phyloP scores from a whole-genome alignment of 1,140 invertebrate genomes.

The Tyrophagus putrescentiae region DNA sequence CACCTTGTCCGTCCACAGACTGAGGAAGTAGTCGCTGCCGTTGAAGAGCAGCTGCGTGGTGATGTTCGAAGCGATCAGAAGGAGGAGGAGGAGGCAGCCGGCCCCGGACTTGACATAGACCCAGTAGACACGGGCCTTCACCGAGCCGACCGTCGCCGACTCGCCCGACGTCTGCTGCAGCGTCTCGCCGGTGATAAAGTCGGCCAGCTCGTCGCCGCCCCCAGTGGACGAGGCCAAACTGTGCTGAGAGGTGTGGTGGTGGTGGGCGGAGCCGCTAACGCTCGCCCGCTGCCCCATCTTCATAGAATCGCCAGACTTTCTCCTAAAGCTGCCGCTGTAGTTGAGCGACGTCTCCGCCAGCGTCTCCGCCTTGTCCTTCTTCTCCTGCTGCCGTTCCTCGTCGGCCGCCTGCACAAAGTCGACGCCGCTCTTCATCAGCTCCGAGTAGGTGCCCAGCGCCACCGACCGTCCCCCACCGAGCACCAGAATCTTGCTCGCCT shows the following conservation, averaged over 20 bases:
- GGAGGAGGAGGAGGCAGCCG: constrained; percentile 18
- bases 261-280: too few species aligned
- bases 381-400: constrained; percentile 6
- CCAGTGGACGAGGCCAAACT: not conserved
- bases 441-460: constrained; percentile 24
- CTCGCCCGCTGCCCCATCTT: too few species aligned
- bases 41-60: constrained; percentile 28
- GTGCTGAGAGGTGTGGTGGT: not conserved
- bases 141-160: constrained; percentile 8
- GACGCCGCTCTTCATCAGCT: constrained; percentile 23
- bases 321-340: too few species aligned
- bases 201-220: constrained; percentile 9
- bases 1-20: constrained; percentile 19
- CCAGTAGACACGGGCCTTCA: constrained; percentile 23
- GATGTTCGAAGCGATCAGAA: constrained; percentile 24
- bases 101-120: constrained; percentile 27
- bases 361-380: not conserved
- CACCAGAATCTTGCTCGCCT: constrained; percentile 56
- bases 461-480: constrained; percentile 41
- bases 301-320: too few species aligned
- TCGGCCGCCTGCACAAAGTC: constrained; percentile 23
- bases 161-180: constrained; percentile 10
- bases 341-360: not conserved
- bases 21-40: constrained; percentile 28
- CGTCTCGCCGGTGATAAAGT: constrained; percentile 14